These are phyloP conservation scores for Meghimatium bilineatum DNA, from an alignment of 2,888 invertebrate species.

Conservation along the genomic window DNA sequence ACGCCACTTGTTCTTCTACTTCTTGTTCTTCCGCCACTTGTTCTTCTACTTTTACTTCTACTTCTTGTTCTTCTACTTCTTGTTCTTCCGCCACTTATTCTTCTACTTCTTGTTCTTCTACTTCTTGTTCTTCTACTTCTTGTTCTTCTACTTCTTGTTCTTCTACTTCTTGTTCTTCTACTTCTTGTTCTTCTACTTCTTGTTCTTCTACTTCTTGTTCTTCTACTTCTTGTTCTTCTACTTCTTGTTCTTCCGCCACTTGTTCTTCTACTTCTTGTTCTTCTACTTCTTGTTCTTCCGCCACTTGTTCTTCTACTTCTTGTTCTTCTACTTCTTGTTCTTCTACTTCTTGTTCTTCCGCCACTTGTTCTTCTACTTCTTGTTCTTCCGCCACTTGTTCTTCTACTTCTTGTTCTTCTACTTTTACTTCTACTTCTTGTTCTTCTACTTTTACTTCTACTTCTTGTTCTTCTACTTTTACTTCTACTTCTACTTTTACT, in stretches of 20 bases:
- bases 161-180: slow-evolving; percentile 11
- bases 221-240: background rate
- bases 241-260: background rate
- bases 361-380: too few species aligned
- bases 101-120: slow-evolving; percentile 23
- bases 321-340: too few species aligned
- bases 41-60: slow-evolving; percentile 20
- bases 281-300: background rate
- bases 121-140: slow-evolving; percentile 17
- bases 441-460: too few species aligned
- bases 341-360: too few species aligned
- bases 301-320: too few species aligned
- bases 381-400: background rate
- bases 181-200: background rate
- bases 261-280: background rate
- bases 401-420: too few species aligned
- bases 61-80: slow-evolving; percentile 24
- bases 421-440: background rate
- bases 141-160: slow-evolving; percentile 11
- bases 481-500: too few species aligned
- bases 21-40: slow-evolving; percentile 16
- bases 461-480: too few species aligned
- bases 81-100: slow-evolving; percentile 15
- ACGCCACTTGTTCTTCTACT: slow-evolving; percentile 12
- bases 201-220: background rate